Conservation (phyloP, 2,113 vertebrate genomes). For the Pyrgilauda ruficollis region DNA sequence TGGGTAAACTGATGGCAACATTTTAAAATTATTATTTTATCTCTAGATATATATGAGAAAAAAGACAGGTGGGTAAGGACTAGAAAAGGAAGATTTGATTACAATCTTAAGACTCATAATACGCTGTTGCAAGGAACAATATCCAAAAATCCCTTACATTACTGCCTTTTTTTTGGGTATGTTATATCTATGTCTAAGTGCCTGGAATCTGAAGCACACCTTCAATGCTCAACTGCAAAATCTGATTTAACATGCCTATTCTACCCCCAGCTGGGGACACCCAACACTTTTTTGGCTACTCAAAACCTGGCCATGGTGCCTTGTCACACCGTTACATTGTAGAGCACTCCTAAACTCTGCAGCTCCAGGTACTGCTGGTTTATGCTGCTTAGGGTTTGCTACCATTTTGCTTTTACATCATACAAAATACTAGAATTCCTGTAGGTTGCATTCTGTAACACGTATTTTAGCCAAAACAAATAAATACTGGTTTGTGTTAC, state of each 20-base stretch:
- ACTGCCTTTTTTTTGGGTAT: not conserved
- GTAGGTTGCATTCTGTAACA: not conserved
- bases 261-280: not conserved
- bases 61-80: not conserved
- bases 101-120: not conserved
- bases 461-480: not conserved
- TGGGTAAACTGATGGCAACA: not conserved
- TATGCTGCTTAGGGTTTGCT: not conserved
- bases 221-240: not conserved
- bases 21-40: not conserved
- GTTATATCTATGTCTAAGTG: not conserved
- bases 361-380: not conserved
- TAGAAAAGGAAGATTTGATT: not conserved
- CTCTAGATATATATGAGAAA: not conserved
- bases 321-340: accelerated
- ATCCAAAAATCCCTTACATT: not conserved
- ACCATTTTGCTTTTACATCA: not conserved
- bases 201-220: not conserved
- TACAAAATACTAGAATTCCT: not conserved
- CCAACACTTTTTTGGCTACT: not conserved
- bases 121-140: not conserved
- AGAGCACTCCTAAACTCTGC: not conserved
- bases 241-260: not conserved
- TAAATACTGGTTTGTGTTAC: not conserved
- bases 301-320: not conserved